Evolutionary conservation across 2,888 invertebrate species (phyloP).

Genomic region (Parnassius orleans): DNA sequence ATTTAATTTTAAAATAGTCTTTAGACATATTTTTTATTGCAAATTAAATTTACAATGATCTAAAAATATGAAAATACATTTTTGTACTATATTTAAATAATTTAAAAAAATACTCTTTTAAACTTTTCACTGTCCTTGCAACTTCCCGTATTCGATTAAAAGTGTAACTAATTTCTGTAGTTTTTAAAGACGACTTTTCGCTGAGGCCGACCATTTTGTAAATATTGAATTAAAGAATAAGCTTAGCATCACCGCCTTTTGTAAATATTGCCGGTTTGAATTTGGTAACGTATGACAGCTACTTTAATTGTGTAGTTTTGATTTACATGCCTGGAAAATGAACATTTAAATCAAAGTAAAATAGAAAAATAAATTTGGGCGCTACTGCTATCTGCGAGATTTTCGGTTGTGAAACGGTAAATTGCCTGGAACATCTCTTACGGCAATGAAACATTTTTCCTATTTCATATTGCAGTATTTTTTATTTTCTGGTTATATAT

Average conservation of each 20-base stretch:
- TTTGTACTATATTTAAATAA: too few relatives aligned
- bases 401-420: slow-evolving; percentile 28
- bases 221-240: slow-evolving; percentile 45
- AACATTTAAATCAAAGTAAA: slow-evolving; percentile 13
- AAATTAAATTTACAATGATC: too few relatives aligned
- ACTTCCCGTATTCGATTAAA: too few relatives aligned
- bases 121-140: too few relatives aligned
- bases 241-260: slow-evolving; percentile 39
- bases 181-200: slow-evolving; percentile 37
- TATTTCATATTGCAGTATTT: slow-evolving; percentile 24
- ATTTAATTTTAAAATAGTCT: too few relatives aligned
- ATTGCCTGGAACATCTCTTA: slow-evolving; percentile 74
- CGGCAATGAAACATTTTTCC: slow-evolving; percentile 44
- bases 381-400: slow-evolving; percentile 7
- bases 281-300: slow-evolving; percentile 23
- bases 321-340: slow-evolving; percentile 20
- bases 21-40: too few relatives aligned
- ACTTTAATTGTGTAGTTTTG: slow-evolving; percentile 20
- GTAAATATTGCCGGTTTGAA: slow-evolving; percentile 35
- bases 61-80: too few relatives aligned
- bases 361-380: slow-evolving; percentile 10
- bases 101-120: too few relatives aligned
- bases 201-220: slow-evolving; percentile 60
- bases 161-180: too few relatives aligned
- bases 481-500: slow-evolving; percentile 14